Conservation (phyloP, 2,113 vertebrate genomes). For the Burhinus oedicnemus region DNA sequence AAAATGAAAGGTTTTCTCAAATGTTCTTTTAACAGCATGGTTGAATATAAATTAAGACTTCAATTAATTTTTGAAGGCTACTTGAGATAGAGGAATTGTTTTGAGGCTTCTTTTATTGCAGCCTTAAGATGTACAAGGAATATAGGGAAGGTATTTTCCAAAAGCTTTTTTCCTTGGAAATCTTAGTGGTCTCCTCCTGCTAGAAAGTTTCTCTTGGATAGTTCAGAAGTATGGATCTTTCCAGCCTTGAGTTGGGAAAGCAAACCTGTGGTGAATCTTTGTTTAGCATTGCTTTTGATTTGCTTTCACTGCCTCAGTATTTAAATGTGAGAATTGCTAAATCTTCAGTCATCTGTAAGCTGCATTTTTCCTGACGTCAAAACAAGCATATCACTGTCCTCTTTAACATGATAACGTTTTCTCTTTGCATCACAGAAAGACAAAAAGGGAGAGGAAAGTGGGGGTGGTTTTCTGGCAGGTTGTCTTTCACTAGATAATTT, state of each 20-base stretch:
- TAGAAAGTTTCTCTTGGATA: neutral
- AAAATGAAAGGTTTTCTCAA: neutral
- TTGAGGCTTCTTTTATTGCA: neutral
- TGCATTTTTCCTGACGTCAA: neutral
- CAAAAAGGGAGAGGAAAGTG: neutral
- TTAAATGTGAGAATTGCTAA: neutral
- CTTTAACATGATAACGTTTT: fast-evolving
- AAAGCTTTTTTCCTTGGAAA: neutral
- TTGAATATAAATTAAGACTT: neutral
- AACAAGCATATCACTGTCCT: neutral
- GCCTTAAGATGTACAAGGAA: neutral
- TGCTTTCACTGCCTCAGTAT: neutral
- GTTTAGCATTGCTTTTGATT: neutral
- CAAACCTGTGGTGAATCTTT: neutral
- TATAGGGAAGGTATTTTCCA: neutral
- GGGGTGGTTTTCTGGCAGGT: neutral
- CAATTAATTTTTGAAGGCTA: neutral
- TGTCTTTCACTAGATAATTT: neutral
- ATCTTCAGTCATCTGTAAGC: neutral
- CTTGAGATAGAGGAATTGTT: neutral
- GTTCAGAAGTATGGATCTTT: neutral
- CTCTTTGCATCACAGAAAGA: neutral
- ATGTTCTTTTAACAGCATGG: neutral
- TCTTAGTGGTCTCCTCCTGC: neutral
- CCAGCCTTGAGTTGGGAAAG: neutral